Evolutionary conservation across 2,888 invertebrate species (phyloP), one percentile per base, ranked within the genome.

Genomic region (Mystacides longicornis): DNA sequence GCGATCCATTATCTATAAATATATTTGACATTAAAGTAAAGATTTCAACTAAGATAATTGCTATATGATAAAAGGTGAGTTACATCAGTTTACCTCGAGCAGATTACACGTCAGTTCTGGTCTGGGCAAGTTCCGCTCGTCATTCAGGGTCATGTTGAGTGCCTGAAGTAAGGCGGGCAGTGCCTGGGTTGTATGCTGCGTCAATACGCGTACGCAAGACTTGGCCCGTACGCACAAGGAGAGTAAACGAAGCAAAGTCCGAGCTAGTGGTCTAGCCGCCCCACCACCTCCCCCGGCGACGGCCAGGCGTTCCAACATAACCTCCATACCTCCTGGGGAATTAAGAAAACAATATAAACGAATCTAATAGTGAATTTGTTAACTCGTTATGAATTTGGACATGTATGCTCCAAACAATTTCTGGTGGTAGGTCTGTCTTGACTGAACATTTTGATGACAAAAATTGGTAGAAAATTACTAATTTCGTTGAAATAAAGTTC

Each of bases 201-300:
- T 90, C 5, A 98, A 78, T 58, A 92, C 89, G 69, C 90, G 86
- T 69, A 95, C 89, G 71, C 95, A 94, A 59, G 85, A 85, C 46
- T 87, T 85, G 48, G 93, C 91, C 76, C 96, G 96, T 51, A 94
- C 88, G 69, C 94, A 92, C 64, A 93, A 82, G 52, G 89, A 80
- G 70, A 97, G 87, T 62, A 98, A 75, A 67, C 96, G 95, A 43
- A 97, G 77, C 33, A 97, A 77, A 1, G 97, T 96, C 63, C 89
- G 88, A 62, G 93, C 82, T 51, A 98, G 75, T 23, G 93, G 89
- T 52, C 91, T 85, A 1, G 94, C 93, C 37, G 89, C 80, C n/a
- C 87, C 85, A 51, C 94, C 85, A 65, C 93, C 90, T 64, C 87
- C 85, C 64, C 95, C 86, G 2, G 91, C 88, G 23, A 56, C 59